These are phyloP conservation scores for Zaprionus bogoriensis DNA, from an alignment of 2,888 invertebrate species.

Conservation along the genomic window DNA sequence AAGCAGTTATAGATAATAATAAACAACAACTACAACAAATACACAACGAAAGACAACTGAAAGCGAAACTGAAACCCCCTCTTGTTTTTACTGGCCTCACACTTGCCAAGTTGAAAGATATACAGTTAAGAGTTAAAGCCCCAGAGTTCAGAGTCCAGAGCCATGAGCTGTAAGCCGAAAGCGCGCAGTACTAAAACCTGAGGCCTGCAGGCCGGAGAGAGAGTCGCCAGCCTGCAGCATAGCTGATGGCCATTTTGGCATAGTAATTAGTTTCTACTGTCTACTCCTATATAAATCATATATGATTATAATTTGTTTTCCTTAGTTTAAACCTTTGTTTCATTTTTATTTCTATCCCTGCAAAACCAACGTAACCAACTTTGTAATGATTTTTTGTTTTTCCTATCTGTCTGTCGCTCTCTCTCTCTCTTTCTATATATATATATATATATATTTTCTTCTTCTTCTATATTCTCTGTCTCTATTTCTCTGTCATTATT, in stretches of 20 bases:
- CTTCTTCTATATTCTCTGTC: constrained; percentile 2
- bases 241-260: constrained; percentile 32
- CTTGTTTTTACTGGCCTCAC: constrained; percentile 63
- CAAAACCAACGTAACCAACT: constrained; percentile 6
- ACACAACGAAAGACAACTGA: constrained; percentile 66
- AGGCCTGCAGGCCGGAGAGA: constrained; percentile 39
- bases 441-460: too few species aligned
- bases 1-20: constrained; percentile 60
- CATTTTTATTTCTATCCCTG: constrained; percentile 29
- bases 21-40: constrained; percentile 52
- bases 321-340: constrained; percentile 9
- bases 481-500: not conserved
- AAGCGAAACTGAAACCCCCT: constrained; percentile 69
- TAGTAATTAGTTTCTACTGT: constrained; percentile 39
- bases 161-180: constrained; percentile 1
- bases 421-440: not conserved
- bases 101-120: constrained; percentile 22
- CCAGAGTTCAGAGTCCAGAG: not conserved
- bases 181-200: constrained; percentile 17
- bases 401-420: constrained; percentile 6
- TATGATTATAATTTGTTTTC: constrained; percentile 20
- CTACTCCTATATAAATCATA: constrained; percentile 8
- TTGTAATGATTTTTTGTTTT: constrained; percentile 33
- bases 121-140: constrained; percentile 29
- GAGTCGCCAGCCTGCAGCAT: constrained; percentile 17